A percentile compares a stretch with the other conserved stretches of the same genome.
These are phyloP conservation scores for Episyrphus balteatus DNA, from an alignment of 1,140 invertebrate genomes.

Conservation along the genomic window DNA sequence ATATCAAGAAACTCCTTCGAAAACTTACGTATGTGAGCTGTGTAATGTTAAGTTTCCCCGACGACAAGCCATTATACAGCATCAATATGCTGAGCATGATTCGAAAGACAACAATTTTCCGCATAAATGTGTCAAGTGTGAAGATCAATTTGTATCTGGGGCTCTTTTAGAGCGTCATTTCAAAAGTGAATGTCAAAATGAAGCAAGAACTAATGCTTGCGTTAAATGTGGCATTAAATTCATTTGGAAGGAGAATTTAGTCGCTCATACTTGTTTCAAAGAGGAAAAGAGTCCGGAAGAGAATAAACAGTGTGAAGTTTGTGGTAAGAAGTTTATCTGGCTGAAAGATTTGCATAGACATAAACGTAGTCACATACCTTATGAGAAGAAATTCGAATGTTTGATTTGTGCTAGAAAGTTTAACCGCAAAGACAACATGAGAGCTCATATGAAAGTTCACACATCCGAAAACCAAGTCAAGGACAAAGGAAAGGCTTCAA, in stretches of 20 bases:
- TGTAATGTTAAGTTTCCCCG: slow-evolving; percentile 36
- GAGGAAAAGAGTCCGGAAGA: background rate
- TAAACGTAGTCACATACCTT: slow-evolving; percentile 37
- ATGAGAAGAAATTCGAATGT: slow-evolving; percentile 40
- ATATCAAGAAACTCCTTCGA: background rate
- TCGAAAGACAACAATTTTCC: slow-evolving; percentile 1
- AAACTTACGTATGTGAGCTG: slow-evolving; percentile 33
- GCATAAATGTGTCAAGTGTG: slow-evolving; percentile 13
- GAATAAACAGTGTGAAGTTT: slow-evolving; percentile 37
- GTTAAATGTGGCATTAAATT: slow-evolving; percentile 15
- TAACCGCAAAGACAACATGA: slow-evolving; percentile 39
- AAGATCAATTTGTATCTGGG: slow-evolving; percentile 12
- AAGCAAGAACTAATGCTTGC: slow-evolving; percentile 13
- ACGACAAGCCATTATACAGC: slow-evolving; percentile 10
- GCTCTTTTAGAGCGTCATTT: slow-evolving; percentile 19
- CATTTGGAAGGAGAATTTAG: slow-evolving; percentile 21
- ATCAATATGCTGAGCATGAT: slow-evolving; percentile 15
- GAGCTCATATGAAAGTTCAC: slow-evolving; percentile 25
- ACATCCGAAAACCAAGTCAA: background rate
- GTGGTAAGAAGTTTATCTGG: slow-evolving; percentile 40
- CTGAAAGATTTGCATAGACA: slow-evolving; percentile 42
- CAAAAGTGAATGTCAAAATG: slow-evolving; percentile 15
- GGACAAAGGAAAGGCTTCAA: too few relatives aligned
- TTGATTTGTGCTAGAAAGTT: slow-evolving; percentile 42
- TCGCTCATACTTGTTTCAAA: slow-evolving; percentile 12